Evolutionary conservation across 2,888 invertebrate genomes (phyloP), one percentile per base, ranked within the genome.

Genomic region (Anorthoa munda): DNA sequence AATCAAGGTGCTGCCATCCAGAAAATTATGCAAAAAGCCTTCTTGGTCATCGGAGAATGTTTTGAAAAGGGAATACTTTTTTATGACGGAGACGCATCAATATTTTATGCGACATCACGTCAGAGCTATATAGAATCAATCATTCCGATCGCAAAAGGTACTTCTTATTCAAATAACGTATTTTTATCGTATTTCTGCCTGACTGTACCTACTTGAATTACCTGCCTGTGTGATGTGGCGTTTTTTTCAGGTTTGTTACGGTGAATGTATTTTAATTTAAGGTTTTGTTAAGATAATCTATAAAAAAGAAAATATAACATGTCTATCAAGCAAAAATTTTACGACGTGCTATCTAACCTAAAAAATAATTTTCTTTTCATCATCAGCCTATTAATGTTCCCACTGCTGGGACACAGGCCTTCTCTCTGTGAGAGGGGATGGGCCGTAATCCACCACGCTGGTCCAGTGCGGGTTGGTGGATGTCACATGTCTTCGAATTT

Each of bases 11-110:
- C 86, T 86, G 84, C 87, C 87, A 89, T 82, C 89, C 90, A 88
- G 92, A 94, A 83, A 94, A 95, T 93, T 94, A 95, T 95, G 94
- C 93, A 94, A 92, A 93, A 90, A 94, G 92, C 91, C 91, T 88
- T 91, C 85, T 88, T 94, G 94, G 95, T 93, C 94, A 82, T 70
- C 56, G 59, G 71, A 75, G 75, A 71, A 66, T 93, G 88, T 86
- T 78, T 81, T 82, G 73, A 76, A 71, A 74, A 79, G 89, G 87
- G 86, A 82, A 83, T 85, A 75, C 39, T 92, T 92, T 94, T 92
- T 92, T 94, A 94, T 87, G 92, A 90, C 85, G 86, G 75, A 84
- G 86, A 83, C 83, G 82, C 88, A 87, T 89, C 89, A 87, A 89
- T 89, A 89, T 90, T 90, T 90, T 90, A 90, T 81, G 79, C 80